Evolutionary conservation across 2,888 invertebrate species (phyloP).

Genomic region (Nomada goodeniana): DNA sequence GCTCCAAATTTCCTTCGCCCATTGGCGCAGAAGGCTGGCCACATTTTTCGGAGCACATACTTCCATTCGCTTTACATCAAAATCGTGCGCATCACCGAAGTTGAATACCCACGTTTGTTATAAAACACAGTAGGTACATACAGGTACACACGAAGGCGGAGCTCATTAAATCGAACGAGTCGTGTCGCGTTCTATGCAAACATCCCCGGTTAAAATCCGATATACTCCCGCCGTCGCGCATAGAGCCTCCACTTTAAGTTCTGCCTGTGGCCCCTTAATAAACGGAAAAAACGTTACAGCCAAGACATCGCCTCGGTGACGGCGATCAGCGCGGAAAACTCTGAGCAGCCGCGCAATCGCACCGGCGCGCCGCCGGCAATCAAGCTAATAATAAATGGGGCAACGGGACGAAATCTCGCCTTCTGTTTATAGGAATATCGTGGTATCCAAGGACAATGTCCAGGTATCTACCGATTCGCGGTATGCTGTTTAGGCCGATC

Average conservation of each 20-base stretch:
- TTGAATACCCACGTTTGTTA: constrained; percentile 7
- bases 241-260: background rate
- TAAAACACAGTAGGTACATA: background rate
- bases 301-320: constrained; percentile 25
- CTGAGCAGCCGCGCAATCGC: constrained; percentile 18
- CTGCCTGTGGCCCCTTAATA: constrained; percentile 28
- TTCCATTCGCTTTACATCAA: background rate
- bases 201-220: constrained; percentile 35
- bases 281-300: constrained; percentile 36
- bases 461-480: constrained; percentile 34
- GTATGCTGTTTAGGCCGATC: constrained; percentile 21
- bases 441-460: constrained; percentile 50
- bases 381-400: constrained; percentile 51
- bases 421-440: constrained; percentile 43
- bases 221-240: constrained; percentile 1
- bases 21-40: background rate
- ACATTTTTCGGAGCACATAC: background rate
- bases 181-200: background rate
- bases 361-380: constrained; percentile 22
- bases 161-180: constrained; percentile 8
- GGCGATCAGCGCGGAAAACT: constrained; percentile 23
- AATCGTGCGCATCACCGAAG: background rate
- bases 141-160: background rate
- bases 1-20: background rate
- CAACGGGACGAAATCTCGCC: constrained; percentile 39